phyloP scores from a whole-genome alignment of 2,888 invertebrate species.

The Ormyrus labotus region DNA sequence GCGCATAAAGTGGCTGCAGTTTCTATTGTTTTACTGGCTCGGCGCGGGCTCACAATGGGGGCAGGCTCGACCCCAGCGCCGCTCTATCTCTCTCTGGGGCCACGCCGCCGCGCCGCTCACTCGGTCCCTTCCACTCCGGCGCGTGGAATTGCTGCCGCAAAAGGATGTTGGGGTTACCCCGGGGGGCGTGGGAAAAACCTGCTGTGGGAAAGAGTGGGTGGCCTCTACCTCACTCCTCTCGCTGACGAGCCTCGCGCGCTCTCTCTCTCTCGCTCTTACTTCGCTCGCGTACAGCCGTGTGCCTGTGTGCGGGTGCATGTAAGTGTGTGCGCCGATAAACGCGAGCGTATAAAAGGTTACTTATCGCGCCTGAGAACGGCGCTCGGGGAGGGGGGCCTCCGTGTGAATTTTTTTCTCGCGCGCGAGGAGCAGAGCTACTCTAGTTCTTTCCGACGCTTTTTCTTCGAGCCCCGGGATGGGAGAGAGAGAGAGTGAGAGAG shows the following conservation, averaged over 20 bases:
- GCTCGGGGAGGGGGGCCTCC: slow-evolving; percentile 16
- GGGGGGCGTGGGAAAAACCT: slow-evolving; percentile 87
- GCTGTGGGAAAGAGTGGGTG: slow-evolving; percentile 90
- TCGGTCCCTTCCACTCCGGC: slow-evolving; percentile 3
- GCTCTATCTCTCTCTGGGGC: slow-evolving; percentile 42
- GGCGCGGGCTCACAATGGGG: slow-evolving; percentile 56
- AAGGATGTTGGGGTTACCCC: slow-evolving; percentile 70
- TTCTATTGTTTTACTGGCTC: slow-evolving; percentile 72
- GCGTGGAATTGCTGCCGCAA: slow-evolving; percentile 58
- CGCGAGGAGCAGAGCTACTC: slow-evolving; percentile 9
- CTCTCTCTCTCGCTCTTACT: slow-evolving; percentile 17
- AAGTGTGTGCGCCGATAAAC: slow-evolving; percentile 42
- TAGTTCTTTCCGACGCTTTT: slow-evolving; percentile 9
- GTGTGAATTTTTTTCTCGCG: slow-evolving; percentile 55
- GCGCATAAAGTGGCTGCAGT: slow-evolving; percentile 65
- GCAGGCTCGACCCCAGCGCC: slow-evolving; percentile 68
- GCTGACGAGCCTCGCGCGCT: slow-evolving; percentile 8
- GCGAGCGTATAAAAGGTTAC: slow-evolving; percentile 56
- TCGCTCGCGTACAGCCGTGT: background rate
- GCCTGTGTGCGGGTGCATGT: background rate
- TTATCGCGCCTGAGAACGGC: slow-evolving; percentile 56
- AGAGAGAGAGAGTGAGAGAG: no score
- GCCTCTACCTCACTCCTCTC: slow-evolving; percentile 78
- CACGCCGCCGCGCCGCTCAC: slow-evolving; percentile 16
- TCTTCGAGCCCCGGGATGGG: background rate